Base-by-base conservation (phyloP, 2,888 invertebrate species). In the Azorinus chamasolen region DNA sequence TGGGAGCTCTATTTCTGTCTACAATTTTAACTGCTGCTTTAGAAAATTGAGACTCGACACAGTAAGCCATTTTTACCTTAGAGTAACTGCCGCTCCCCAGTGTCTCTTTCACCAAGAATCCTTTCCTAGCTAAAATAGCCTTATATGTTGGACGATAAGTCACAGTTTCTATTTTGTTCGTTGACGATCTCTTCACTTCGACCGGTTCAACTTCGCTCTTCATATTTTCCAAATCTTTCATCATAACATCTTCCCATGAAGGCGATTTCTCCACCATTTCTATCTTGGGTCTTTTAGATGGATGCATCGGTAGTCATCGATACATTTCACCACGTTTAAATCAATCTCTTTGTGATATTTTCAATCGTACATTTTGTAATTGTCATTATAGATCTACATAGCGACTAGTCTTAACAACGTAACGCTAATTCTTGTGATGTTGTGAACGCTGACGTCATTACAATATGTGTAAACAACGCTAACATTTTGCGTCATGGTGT, bases 41-140 rank as follows among this genome's bases (percentile, higher is more conserved):
- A 12, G 27, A 43, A 64, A 62, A 83, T n/a, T 84, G 79, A 25
- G 82, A 79, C n/a, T 83, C 81, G 20, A 88, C 68, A 57, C 87
- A 87, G 66, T 83, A 86, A 8, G 97, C 97, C 85, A 96, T 95
- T 90, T 97, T 97, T 43, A 98, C 98, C 72, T 90, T 92, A 1
- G 92, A 92, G 70, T 92, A 93, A 58, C 91, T 91, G 5, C 93
- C 93, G 59, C 88, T 89, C 10, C 93, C 93, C 1, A 93, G 82
- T 14, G 90, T 91, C 58, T 91, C 86, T 65, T 89, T 83, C 0
- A 91, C 89, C 18, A 92, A 80, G 65, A 87, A 89, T 10, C 91
- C 91, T 64, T 86, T 86, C 57, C 88, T 87, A 4, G 92, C 92
- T 20, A 93, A 77, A 18, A 92, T 85, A 1, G 92, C 91, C 50